Evolutionary conservation across 2,113 vertebrate genomes (phyloP).

Genomic region (Telmatochromis sp.): DNA sequence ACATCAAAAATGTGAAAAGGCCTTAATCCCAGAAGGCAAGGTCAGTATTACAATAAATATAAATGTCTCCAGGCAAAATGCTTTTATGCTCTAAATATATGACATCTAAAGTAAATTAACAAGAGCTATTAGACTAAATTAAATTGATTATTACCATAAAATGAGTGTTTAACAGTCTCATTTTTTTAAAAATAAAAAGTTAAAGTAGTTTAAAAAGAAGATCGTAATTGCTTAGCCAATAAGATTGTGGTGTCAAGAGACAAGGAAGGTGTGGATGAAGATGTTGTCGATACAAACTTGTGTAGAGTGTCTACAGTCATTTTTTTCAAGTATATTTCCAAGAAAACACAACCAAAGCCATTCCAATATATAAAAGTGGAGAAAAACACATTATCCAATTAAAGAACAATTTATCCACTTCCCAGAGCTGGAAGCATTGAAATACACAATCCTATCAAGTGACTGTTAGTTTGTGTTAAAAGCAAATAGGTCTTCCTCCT

Average conservation of each 20-base stretch:
- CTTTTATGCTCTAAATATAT: background rate
- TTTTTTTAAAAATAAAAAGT: rapidly evolving
- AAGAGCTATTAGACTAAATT: background rate
- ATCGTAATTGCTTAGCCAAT: background rate
- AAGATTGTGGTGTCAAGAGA: background rate
- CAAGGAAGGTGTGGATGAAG: background rate
- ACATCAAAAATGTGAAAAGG: background rate
- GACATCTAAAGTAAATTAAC: background rate
- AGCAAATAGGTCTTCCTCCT: background rate
- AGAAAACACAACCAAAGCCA: background rate
- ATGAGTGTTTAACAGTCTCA: background rate
- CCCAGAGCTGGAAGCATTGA: background rate
- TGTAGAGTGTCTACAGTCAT: background rate
- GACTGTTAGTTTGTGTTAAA: background rate
- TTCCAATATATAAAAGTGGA: background rate
- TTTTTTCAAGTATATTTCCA: background rate
- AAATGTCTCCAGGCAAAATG: background rate
- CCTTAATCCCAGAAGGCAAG: background rate
- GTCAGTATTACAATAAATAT: background rate
- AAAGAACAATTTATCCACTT: background rate
- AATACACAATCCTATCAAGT: background rate
- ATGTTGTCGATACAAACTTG: background rate
- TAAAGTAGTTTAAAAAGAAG: background rate
- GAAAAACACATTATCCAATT: background rate
- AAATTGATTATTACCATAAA: background rate